Evolutionary conservation across 2,113 vertebrate genomes (phyloP).

Genomic region (Empidonax traillii): DNA sequence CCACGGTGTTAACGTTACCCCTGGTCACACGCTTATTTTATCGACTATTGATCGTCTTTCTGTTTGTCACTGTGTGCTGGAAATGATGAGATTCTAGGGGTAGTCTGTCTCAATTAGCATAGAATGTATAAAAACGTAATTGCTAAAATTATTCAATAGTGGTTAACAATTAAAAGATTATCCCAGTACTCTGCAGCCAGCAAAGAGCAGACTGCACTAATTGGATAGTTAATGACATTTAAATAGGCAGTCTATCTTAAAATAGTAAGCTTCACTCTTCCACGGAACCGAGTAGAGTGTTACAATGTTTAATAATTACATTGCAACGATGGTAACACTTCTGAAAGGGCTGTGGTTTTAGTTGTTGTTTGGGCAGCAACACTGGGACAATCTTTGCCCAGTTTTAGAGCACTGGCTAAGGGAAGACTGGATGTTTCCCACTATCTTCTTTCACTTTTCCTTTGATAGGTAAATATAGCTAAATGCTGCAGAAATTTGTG

Average conservation of each 20-base stretch:
- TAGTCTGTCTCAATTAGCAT: not conserved
- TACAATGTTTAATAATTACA: not conserved
- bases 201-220: conserved; percentile 37
- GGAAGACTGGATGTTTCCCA: not conserved
- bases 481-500: not conserved
- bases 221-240: conserved; percentile 58
- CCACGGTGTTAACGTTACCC: rapidly evolving
- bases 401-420: not conserved
- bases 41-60: not conserved
- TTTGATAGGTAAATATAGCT: not conserved
- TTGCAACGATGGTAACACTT: not conserved
- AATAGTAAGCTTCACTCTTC: conserved; percentile 8
- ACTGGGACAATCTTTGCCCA: not conserved
- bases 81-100: not conserved
- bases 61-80: not conserved
- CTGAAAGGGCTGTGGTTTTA: not conserved
- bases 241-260: conserved; percentile 38
- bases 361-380: not conserved
- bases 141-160: not conserved
- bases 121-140: not conserved
- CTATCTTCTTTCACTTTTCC: not conserved
- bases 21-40: not conserved
- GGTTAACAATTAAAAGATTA: conserved; percentile 35
- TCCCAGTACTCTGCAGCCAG: not conserved
- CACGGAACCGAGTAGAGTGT: not conserved